Evolutionary conservation across 2,113 vertebrate genomes (phyloP), one percentile per base, ranked within the genome.

Genomic region (Brachyistius frenatus): DNA sequence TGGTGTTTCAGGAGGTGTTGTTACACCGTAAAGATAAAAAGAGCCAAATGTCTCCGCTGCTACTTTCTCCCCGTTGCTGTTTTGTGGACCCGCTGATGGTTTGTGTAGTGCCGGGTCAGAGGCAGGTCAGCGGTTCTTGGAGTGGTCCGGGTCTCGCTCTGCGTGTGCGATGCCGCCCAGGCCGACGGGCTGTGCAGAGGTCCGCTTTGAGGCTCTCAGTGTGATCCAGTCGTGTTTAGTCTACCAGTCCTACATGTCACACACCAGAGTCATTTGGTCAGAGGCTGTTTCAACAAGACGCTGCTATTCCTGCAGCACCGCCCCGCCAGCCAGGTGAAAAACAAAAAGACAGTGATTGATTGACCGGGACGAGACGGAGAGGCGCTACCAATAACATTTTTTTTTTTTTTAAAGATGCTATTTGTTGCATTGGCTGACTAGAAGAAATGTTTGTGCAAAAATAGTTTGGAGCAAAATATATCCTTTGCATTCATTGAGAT

Each of bases 241-340:
- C 91, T 93, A 80, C 35, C 53, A 58, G 54, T 52, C 73, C 76
- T 31, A 86, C 85, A 81, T 83, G 88, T 91, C 86, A 60, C 89
- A 90, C 87, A 83, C 87, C 66, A 50, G 71, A 68, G 88, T 77
- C 89, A 81, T 86, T 88, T 85, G 86, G 82, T 90, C 80, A 31
- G 77, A 88, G 88, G 86, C 85, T 90, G 90, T 89, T 89, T 91
- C 90, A 91, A 90, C 91, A 91, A 85, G 76, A 33, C 44, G 41
- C 76, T 78, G 77, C 86, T 76, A 81, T 81, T 86, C 79, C 80
- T 84, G 69, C 72, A 36, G 54, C 81, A 52, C 13, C 2, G 69
- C 64, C 73, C 33, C 58, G 1, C 67, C 44, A 76, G 55, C 36
- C 50, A 41, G 53, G 60, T 33, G 47, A 13, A 44, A 66, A 68